Base-by-base conservation (phyloP, 2,888 invertebrate species). In the Hermaeophaga mercurialis region DNA sequence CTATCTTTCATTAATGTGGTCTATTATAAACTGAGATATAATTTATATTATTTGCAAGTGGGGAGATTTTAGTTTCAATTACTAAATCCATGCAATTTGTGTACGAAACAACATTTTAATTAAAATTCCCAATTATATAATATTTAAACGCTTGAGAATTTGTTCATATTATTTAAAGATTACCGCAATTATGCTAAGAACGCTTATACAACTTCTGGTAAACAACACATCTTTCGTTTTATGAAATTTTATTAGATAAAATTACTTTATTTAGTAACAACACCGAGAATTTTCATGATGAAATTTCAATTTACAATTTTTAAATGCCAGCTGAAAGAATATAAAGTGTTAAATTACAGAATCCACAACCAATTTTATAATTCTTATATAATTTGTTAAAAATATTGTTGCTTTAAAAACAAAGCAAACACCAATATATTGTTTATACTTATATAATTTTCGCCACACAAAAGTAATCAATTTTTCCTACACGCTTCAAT, bases 361-460 rank as follows among this genome's bases (percentile, higher is more conserved):
- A 33, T 33, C 17, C 8, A 36, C 15, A 36, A 36, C 17, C 36
- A 36, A 36, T 36, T 36, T 36, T 14, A 11, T 36, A 36, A 36
- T 36, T 7, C 15, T 36, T 36, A 36, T 17, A 36, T 36, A 36
- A 36, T 15, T 36, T 36, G 17, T 17, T 36, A 36, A 36, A n/a
- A 36, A 36, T 17, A 11, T 17, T 17, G 3, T 8, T 31, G 22
- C 3, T 36, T 36, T 17, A 36, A 36, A 17, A 36, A 17, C 36
- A 36, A 15, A 17, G 3, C 12, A 36, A 36, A 36, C 9, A 31
- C 17, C 15, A 17, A 17, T 36, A 36, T 15, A 36, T 36, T 15
- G 7, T 36, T 36, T 15, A 15, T 15, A 36, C 12, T 43, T 43
- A 43, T 43, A 26, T 43, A 43, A 43, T 43, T 43, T 43, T 26